phyloP scores from a whole-genome alignment of 2,888 invertebrate species.

The Hypomecis punctinalis region DNA sequence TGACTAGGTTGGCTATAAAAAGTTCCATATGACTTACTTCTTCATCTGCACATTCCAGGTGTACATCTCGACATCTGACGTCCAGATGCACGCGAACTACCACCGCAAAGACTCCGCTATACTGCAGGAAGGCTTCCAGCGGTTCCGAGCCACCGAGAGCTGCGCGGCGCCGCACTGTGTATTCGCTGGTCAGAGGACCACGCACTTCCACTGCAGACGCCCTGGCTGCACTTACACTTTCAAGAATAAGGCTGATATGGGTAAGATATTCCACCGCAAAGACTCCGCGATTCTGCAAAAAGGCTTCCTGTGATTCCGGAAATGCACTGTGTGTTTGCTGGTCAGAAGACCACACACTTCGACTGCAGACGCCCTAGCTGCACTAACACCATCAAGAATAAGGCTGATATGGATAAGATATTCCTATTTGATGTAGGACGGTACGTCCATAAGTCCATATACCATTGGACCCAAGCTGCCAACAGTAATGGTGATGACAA shows the following conservation, averaged over 20 bases:
- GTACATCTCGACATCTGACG: constrained; percentile 99
- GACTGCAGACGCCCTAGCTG: constrained; percentile 97
- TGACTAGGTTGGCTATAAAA: too few species aligned
- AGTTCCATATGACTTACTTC: too few species aligned
- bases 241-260: constrained; percentile 99
- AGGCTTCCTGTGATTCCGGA: constrained; percentile 97
- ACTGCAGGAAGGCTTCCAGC: constrained; percentile 98
- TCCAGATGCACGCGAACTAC: constrained; percentile 99
- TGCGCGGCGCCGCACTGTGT: constrained; percentile 96
- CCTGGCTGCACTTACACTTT: constrained; percentile 97
- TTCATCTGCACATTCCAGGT: constrained; percentile 79
- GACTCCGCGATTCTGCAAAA: constrained; percentile 99
- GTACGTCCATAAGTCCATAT: too few species aligned
- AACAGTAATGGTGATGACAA: too few species aligned
- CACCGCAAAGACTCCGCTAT: constrained; percentile 99
- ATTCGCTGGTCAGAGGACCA: constrained; percentile 97
- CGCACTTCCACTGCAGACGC: constrained; percentile 98
- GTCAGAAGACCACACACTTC: constrained; percentile 98
- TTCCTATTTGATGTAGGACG: neutral
- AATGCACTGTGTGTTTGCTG: constrained; percentile 97
- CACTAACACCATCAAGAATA: constrained; percentile 98
- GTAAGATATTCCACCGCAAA: constrained; percentile 88
- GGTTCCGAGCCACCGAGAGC: constrained; percentile 98
- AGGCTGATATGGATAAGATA: constrained; percentile 99
- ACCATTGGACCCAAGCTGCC: too few species aligned